Base-by-base conservation (phyloP, 1,140 invertebrate species). In the Euura lappo region DNA sequence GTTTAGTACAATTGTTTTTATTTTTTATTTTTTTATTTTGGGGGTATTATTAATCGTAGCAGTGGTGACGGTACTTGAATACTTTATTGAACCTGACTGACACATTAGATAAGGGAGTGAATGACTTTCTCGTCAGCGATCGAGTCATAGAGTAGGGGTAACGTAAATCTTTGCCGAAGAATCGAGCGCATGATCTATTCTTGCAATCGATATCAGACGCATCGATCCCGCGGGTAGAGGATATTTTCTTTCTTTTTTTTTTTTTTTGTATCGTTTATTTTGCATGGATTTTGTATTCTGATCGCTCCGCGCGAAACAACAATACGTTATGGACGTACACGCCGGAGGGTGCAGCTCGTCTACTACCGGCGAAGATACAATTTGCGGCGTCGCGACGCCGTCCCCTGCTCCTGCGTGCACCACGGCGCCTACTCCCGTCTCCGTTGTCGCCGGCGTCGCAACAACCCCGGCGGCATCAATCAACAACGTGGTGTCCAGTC, bases 281-380 rank as follows among this genome's bases (percentile, higher is more conserved):
- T 60, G 51, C 51, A 60, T 60, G 51, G 51, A 60, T 60, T 60
- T 60, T 60, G 51, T 60, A 60, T 60, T 60, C 8, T 60, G 13
- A 60, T 60, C 51, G 51, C 51, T 8, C 51, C 51, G 51, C 51
- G 51, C 28, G 28, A 28, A 28, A 28, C 28, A 28, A 8, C 2
- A n/a, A 60, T 8, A 60, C 51, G 51, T n/a, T n/a, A 60, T 60
- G 51, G 51, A 60, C 51, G 51, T 60, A 8, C 51, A 60, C 13
- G 51, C 51, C 51, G 51, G 51, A 60, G 51, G 51, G 51, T 60
- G 51, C 51, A 60, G 51, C 51, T 60, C 51, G 51, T 60, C 51
- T 8, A 60, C 51, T 8, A 60, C 51, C 51, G 51, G 51, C 51
- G 51, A 60, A 60, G 51, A 60, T 8, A 60, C 51, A 60, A 8